Evolutionary conservation across 1,140 invertebrate species (phyloP).

Genomic region (Drosophila yakuba): DNA sequence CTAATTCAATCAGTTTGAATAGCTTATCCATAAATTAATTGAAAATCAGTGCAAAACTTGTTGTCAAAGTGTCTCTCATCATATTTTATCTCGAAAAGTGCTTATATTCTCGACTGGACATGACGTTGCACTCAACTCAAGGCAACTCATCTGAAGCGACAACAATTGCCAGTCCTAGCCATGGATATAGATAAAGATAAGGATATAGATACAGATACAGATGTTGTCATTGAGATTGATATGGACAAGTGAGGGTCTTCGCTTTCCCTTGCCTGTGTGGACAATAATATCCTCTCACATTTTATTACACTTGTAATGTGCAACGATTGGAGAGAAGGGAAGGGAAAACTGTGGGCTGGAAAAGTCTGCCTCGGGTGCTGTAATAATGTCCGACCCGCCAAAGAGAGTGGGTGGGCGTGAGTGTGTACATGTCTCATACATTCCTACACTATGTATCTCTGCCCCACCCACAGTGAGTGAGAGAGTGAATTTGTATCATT

Average conservation of each 20-base stretch:
- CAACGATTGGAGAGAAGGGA: constrained; percentile 56
- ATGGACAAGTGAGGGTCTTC: constrained; percentile 8
- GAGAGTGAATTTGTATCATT: constrained; percentile 52
- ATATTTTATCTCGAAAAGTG: constrained; percentile 1
- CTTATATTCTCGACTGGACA: constrained; percentile 24
- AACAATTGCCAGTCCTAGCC: constrained; percentile 44
- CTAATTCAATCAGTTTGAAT: constrained; percentile 21
- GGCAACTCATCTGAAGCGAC: constrained; percentile 14
- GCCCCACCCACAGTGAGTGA: constrained; percentile 4
- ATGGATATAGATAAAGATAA: constrained; percentile 11
- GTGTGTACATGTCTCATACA: constrained; percentile 2
- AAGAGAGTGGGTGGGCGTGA: constrained; percentile 26
- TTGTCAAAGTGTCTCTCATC: constrained; percentile 19
- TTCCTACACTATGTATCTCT: background rate
- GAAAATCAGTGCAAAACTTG: constrained; percentile 15
- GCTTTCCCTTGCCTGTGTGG: constrained; percentile 23
- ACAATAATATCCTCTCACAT: constrained; percentile 80
- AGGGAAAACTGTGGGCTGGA: background rate
- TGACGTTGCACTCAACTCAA: constrained; percentile 36
- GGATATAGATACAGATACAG: constrained; percentile 6
- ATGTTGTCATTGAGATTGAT: constrained; percentile 15
- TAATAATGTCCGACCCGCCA: constrained; percentile 64
- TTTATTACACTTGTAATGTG: constrained; percentile 82
- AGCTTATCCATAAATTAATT: constrained; percentile 33
- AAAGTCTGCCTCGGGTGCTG: constrained; percentile 40